These are phyloP conservation scores for Papilio machaon DNA, from an alignment of 1,140 invertebrate genomes.

Conservation along the genomic window DNA sequence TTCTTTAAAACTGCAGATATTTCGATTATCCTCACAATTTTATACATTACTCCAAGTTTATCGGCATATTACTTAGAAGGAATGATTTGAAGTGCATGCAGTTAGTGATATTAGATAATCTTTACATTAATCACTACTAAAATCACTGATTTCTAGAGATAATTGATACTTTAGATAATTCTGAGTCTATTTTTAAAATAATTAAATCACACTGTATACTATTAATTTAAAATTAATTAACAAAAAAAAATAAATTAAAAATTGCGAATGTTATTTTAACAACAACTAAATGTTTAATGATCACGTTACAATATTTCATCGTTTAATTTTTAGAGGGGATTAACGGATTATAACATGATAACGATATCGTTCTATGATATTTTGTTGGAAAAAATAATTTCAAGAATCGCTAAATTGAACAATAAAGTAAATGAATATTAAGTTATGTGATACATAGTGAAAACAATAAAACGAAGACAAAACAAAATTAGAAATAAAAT, in stretches of 20 bases:
- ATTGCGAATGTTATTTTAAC: neutral
- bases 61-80: slow-evolving; percentile 39
- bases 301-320: neutral
- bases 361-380: neutral
- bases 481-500: no score
- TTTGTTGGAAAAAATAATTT: neutral
- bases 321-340: neutral
- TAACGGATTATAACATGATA: neutral
- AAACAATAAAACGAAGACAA: no score
- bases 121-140: slow-evolving; percentile 33
- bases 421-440: no score
- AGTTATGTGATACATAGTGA: no score
- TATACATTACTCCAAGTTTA: slow-evolving; percentile 43
- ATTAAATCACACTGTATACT: slow-evolving; percentile 14
- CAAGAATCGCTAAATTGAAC: neutral
- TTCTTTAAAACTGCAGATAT: slow-evolving; percentile 38
- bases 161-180: slow-evolving; percentile 10
- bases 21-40: slow-evolving; percentile 41
- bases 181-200: neutral
- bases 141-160: slow-evolving; percentile 3
- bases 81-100: slow-evolving; percentile 1
- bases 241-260: neutral
- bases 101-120: slow-evolving; percentile 37
- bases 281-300: neutral
- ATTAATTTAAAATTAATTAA: neutral